Percentiles rank a stretch among this genome's conserved stretches.
Conservation (phyloP, 2,797 vertebrate genomes). For the Linurgus olivaceus region DNA sequence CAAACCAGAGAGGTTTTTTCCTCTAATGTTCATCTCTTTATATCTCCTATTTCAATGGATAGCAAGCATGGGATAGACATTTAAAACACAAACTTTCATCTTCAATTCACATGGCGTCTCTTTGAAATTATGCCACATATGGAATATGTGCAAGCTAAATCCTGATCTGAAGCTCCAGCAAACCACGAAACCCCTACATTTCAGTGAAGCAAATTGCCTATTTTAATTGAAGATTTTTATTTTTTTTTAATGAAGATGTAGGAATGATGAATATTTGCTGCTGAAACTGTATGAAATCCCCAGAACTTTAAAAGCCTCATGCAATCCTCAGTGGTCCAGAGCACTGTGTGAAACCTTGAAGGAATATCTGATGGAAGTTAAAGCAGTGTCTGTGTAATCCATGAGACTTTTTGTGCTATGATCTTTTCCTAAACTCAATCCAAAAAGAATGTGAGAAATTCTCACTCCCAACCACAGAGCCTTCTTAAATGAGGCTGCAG, state of each 20-base stretch:
- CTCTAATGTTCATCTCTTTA: background rate
- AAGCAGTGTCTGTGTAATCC: background rate
- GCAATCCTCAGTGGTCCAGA: background rate
- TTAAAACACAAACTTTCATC: constrained; percentile 27
- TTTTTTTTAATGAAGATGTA: background rate
- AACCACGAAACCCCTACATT: background rate
- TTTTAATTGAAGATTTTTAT: background rate
- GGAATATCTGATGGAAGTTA: background rate
- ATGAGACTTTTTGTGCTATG: background rate
- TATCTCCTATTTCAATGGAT: background rate
- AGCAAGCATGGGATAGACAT: background rate
- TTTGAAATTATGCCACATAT: constrained; percentile 35
- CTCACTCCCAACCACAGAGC: background rate
- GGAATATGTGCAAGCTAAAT: background rate
- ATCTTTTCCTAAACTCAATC: constrained; percentile 19
- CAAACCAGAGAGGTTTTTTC: background rate
- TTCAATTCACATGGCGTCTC: background rate
- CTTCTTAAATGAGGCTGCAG: background rate
- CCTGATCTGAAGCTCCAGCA: background rate
- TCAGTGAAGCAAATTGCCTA: background rate
- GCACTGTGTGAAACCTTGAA: background rate
- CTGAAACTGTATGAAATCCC: background rate
- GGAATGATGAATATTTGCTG: background rate
- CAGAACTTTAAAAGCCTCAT: background rate
- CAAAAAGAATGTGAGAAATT: background rate